Percentiles rank a stretch among this genome's conserved stretches.
phyloP scores from a whole-genome alignment of 2,888 invertebrate species.

The Habrosyne pyritoides region DNA sequence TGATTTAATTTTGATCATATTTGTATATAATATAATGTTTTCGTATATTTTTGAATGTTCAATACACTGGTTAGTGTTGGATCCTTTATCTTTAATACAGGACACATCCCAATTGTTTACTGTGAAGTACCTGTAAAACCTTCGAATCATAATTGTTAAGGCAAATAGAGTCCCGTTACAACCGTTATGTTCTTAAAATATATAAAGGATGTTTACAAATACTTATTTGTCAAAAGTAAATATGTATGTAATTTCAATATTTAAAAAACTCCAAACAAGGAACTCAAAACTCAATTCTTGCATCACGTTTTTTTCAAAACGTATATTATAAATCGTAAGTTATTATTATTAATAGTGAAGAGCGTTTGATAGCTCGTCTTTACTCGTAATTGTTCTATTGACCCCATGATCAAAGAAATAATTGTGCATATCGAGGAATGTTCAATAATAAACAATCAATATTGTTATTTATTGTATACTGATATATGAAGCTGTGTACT shows the following conservation, averaged over 20 bases:
- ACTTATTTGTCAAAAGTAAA: conserved; percentile 3
- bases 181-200: background rate
- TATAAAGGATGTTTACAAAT: background rate
- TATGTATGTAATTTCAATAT: background rate
- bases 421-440: background rate
- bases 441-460: background rate
- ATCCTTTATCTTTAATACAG: too few species aligned
- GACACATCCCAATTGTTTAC: too few species aligned
- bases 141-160: background rate
- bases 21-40: too few species aligned
- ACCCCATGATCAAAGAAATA: background rate
- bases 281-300: background rate
- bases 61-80: too few species aligned
- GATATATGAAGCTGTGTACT: background rate
- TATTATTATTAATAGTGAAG: background rate
- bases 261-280: background rate
- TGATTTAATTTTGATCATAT: too few species aligned
- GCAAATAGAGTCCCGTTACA: background rate
- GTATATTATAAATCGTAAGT: background rate
- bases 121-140: background rate
- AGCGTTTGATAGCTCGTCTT: background rate
- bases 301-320: background rate
- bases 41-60: too few species aligned
- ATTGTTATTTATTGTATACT: background rate
- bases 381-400: background rate